A percentile compares a stretch with the other conserved stretches of the same genome.
phyloP scores from a whole-genome alignment of 1,140 invertebrate genomes.

The Diachasmimorpha longicaudata region DNA sequence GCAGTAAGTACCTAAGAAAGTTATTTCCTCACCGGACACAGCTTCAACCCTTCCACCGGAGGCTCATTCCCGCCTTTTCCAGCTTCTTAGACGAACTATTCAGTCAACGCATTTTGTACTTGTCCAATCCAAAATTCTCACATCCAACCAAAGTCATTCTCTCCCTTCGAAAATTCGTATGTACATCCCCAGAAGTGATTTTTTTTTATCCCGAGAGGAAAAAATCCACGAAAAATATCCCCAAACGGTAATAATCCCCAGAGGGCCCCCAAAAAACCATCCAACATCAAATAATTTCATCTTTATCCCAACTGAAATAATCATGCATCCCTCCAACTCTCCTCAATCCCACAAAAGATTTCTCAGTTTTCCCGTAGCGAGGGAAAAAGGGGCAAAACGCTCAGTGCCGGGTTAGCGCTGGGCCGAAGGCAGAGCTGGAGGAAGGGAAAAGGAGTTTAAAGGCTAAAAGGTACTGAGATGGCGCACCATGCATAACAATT shows the following conservation, averaged over 20 bases:
- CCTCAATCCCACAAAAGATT: not conserved
- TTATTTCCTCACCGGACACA: conserved; percentile 41
- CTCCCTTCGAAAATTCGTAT: too few relatives aligned
- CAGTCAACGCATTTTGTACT: not conserved
- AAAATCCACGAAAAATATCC: not conserved
- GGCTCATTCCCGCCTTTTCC: not conserved
- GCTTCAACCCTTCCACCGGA: conserved; percentile 33
- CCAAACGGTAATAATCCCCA: not conserved
- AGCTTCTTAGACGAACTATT: not conserved
- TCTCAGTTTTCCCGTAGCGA: not conserved
- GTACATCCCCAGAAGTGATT: too few relatives aligned
- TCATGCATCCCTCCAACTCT: not conserved
- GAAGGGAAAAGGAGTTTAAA: conserved; percentile 44
- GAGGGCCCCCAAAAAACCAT: too few relatives aligned
- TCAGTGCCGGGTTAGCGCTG: not conserved
- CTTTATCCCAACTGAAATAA: not conserved
- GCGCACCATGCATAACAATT: conserved; percentile 62
- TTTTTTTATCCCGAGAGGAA: too few relatives aligned
- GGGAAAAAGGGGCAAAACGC: not conserved
- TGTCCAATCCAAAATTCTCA: not conserved
- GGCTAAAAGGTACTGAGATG: conserved; percentile 51
- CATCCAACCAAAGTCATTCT: not conserved
- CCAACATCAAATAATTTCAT: not conserved
- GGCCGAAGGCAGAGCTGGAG: conserved; percentile 1
- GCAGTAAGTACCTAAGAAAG: conserved; percentile 41